These are phyloP conservation scores for Caracal caracal DNA, from an alignment of 2,113 vertebrate genomes.

Conservation along the genomic window DNA sequence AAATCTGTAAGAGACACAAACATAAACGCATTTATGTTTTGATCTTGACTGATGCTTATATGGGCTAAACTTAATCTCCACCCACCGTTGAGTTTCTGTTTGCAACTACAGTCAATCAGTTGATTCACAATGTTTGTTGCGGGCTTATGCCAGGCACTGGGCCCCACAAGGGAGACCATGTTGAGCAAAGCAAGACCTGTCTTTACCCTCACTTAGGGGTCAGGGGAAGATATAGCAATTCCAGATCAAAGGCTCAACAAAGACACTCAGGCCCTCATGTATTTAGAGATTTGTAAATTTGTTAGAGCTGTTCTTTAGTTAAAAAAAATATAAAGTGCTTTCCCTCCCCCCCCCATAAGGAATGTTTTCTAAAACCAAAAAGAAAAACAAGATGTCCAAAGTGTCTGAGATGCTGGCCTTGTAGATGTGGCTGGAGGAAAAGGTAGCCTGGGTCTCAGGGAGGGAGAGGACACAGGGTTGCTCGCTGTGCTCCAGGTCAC, in stretches of 20 bases:
- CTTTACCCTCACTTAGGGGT: background rate
- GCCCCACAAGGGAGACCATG: background rate
- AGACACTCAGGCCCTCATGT: background rate
- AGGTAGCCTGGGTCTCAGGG: background rate
- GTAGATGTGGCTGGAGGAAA: background rate
- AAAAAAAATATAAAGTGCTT: background rate
- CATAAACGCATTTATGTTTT: background rate
- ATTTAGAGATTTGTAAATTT: background rate
- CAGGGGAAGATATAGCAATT: background rate
- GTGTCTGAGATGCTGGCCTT: background rate
- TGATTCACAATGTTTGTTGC: background rate
- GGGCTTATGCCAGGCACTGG: background rate
- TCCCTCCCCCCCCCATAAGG: background rate
- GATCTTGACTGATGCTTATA: background rate
- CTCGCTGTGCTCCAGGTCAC: constrained; percentile 64
- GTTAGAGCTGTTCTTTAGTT: background rate
- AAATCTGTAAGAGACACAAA: background rate
- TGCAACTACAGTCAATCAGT: background rate
- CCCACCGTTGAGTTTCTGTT: background rate
- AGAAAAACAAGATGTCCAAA: background rate
- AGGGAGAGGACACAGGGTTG: background rate
- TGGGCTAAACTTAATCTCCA: background rate
- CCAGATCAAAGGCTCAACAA: background rate
- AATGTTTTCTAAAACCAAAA: background rate
- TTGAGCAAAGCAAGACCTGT: background rate